phyloP scores from a whole-genome alignment of 2,797 vertebrate genomes.

The Pelobates cultripes region DNA sequence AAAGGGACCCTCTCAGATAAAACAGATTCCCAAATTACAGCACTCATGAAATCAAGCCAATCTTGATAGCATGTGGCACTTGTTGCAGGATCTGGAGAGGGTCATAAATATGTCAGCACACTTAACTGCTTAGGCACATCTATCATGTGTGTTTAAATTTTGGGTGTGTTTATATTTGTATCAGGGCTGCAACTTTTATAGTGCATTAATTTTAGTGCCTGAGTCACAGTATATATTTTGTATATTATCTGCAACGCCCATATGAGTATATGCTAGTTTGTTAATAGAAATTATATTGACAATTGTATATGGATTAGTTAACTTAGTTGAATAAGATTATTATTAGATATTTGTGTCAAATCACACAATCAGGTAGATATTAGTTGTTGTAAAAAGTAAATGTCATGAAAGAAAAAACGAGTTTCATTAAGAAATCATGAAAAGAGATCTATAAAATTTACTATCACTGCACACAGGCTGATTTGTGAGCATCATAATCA shows the following conservation, averaged over 20 bases:
- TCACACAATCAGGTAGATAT: no score
- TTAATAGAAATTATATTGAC: slow-evolving; percentile 1
- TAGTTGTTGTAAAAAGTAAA: no score
- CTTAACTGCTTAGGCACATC: slow-evolving; percentile 21
- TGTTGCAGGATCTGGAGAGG: slow-evolving; percentile 28
- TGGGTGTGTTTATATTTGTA: slow-evolving; percentile 47
- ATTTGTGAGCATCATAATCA: no score
- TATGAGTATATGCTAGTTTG: slow-evolving; percentile 27
- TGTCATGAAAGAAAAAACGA: no score
- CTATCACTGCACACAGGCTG: no score
- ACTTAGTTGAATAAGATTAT: no score
- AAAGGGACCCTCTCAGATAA: not conserved
- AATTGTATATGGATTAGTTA: not conserved
- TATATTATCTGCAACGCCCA: slow-evolving; percentile 39
- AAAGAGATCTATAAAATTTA: no score
- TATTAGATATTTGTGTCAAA: no score
- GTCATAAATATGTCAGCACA: slow-evolving; percentile 41
- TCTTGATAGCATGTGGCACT: slow-evolving; percentile 36
- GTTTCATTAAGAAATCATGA: no score
- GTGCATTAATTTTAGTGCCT: slow-evolving; percentile 30
- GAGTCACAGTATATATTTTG: slow-evolving; percentile 30
- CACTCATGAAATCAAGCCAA: slow-evolving; percentile 35
- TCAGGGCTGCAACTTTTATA: slow-evolving; percentile 29
- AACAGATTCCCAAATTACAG: slow-evolving; percentile 30
- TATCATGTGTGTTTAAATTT: slow-evolving; percentile 7